Conservation (phyloP, 1,140 invertebrate genomes). For the Panagrolaimus sp. region DNA sequence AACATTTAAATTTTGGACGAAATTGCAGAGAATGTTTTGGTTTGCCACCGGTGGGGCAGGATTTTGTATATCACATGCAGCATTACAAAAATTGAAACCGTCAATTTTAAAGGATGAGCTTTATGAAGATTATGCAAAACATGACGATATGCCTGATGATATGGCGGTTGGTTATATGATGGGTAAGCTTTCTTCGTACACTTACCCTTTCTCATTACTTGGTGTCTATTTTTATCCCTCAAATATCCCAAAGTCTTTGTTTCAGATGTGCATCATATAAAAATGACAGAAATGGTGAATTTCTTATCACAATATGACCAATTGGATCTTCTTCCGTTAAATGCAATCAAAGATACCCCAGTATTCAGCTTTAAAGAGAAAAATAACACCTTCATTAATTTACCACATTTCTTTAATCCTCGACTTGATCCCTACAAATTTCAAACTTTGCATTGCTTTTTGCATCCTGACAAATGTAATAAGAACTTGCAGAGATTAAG, state of each 20-base stretch:
- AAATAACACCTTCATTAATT: background rate
- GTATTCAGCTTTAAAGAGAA: background rate
- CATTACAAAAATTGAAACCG: constrained; percentile 65
- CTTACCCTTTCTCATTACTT: no score
- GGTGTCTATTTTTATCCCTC: no score
- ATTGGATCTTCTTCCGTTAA: constrained; percentile 2
- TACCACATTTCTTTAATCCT: background rate
- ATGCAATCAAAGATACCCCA: background rate
- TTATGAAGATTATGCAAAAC: constrained; percentile 84
- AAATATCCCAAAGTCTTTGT: no score
- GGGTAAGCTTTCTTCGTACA: constrained; percentile 65
- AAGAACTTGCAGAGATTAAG: no score
- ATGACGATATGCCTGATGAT: constrained; percentile 80
- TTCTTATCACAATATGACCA: constrained; percentile 89
- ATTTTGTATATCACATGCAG: constrained; percentile 88
- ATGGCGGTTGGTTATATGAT: constrained; percentile 95
- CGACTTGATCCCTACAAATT: background rate
- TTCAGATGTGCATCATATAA: constrained; percentile 72
- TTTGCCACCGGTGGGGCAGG: constrained; percentile 96
- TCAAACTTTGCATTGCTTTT: background rate
- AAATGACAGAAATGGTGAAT: constrained; percentile 79
- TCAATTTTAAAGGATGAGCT: constrained; percentile 78
- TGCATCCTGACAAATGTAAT: no score
- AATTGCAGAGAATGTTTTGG: constrained; percentile 69
- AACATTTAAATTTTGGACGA: background rate